Percentiles rank a stretch among this genome's conserved stretches.
phyloP scores from a whole-genome alignment of 2,888 invertebrate genomes.

The Antheraea assamensis region DNA sequence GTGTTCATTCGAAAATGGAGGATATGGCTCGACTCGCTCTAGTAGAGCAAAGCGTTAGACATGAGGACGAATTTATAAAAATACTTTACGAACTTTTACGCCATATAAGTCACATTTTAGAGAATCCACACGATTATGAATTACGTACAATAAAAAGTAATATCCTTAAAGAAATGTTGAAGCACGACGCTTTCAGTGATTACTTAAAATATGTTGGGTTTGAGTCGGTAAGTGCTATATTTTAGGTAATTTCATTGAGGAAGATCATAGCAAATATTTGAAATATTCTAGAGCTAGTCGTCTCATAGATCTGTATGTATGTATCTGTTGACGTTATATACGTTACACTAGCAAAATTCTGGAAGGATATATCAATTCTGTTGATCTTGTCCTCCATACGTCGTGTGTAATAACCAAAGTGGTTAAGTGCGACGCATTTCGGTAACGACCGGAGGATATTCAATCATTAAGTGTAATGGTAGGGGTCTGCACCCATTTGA shows the following conservation, averaged over 20 bases:
- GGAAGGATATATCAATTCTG: too few species aligned
- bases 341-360: neutral
- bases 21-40: slow-evolving; percentile 73
- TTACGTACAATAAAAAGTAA: slow-evolving; percentile 56
- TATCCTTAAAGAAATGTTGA: slow-evolving; percentile 47
- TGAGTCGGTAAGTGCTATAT: slow-evolving; percentile 49
- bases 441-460: too few species aligned
- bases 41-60: slow-evolving; percentile 63
- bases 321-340: too few species aligned
- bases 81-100: slow-evolving; percentile 60
- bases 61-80: slow-evolving; percentile 56
- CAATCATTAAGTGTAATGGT: too few species aligned
- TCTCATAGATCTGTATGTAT: neutral
- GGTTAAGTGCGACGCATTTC: too few species aligned
- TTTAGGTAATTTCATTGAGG: neutral
- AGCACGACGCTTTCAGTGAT: slow-evolving; percentile 54
- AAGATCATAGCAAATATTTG: neutral
- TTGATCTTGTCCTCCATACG: too few species aligned
- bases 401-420: too few species aligned
- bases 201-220: slow-evolving; percentile 74
- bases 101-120: slow-evolving; percentile 60
- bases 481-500: too few species aligned
- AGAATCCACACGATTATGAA: slow-evolving; percentile 65
- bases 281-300: neutral
- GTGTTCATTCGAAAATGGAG: slow-evolving; percentile 56